Percentiles rank a stretch among this genome's conserved stretches.
Evolutionary conservation across 2,888 invertebrate genomes (phyloP).

Genomic region (Tenthredo livida): DNA sequence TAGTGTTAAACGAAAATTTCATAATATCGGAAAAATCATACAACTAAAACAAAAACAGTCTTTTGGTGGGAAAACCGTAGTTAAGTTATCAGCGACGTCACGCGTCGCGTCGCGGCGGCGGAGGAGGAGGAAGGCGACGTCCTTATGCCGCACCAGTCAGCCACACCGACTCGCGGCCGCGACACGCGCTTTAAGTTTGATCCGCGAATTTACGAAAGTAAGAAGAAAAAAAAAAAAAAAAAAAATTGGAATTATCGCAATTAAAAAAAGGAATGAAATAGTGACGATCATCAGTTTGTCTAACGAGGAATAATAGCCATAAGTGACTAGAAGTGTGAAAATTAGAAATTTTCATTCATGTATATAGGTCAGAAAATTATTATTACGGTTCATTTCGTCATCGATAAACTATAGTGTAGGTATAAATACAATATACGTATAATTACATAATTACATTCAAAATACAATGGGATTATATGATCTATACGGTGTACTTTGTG

Average conservation of each 20-base stretch:
- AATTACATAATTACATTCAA: constrained; percentile 33
- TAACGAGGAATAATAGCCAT: neutral
- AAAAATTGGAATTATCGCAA: neutral
- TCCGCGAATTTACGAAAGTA: constrained; percentile 10
- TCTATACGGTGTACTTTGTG: neutral
- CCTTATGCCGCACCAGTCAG: constrained; percentile 43
- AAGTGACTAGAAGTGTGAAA: neutral
- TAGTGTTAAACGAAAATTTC: neutral
- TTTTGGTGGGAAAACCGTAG: neutral
- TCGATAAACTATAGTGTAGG: neutral
- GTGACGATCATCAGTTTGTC: neutral
- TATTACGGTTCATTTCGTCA: neutral
- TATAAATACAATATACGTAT: neutral
- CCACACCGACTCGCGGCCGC: constrained; percentile 52
- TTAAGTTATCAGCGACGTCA: constrained; percentile 49
- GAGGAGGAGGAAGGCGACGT: constrained; percentile 22
- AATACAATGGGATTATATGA: constrained; percentile 13
- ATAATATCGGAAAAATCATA: neutral
- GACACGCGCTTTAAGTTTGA: constrained; percentile 46
- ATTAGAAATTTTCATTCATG: neutral
- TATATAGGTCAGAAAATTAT: too few species aligned
- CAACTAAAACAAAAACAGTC: neutral
- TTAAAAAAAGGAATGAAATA: neutral
- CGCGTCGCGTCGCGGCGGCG: constrained; percentile 1
- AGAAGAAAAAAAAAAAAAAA: too few species aligned